These are phyloP conservation scores for Agapetus fuscipes DNA, from an alignment of 2,888 invertebrate genomes.

Conservation along the genomic window DNA sequence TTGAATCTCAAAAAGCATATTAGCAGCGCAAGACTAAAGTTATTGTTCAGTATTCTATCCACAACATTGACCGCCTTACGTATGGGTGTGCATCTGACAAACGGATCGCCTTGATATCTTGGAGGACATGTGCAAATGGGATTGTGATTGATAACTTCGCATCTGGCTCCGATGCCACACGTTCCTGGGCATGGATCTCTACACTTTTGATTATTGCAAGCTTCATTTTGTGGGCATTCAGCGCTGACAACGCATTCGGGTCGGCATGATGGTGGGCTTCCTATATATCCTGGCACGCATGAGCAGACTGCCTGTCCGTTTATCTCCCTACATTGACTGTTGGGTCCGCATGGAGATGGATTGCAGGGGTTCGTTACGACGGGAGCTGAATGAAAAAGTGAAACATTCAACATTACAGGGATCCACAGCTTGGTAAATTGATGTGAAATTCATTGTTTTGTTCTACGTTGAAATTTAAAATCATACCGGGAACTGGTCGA, in stretches of 20 bases:
- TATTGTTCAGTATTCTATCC: too few species aligned
- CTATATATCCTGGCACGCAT: constrained; percentile 53
- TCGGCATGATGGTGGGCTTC: constrained; percentile 57
- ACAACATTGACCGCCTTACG: too few species aligned
- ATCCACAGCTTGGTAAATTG: background rate
- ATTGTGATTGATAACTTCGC: constrained; percentile 65
- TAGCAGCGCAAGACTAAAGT: too few species aligned
- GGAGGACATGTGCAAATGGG: constrained; percentile 61
- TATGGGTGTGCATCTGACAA: constrained; percentile 47
- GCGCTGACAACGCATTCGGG: constrained; percentile 64
- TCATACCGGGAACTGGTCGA: constrained; percentile 45
- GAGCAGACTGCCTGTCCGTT: constrained; percentile 61
- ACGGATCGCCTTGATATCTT: constrained; percentile 57
- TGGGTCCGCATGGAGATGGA: constrained; percentile 55
- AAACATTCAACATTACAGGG: too few species aligned
- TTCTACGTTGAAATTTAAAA: constrained; percentile 19
- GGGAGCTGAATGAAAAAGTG: background rate
- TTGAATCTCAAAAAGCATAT: too few species aligned
- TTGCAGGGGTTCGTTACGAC: constrained; percentile 44
- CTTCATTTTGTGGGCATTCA: constrained; percentile 59
- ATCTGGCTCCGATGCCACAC: constrained; percentile 64
- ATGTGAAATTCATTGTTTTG: constrained; percentile 3
- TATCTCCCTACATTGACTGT: constrained; percentile 51
- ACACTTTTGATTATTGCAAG: constrained; percentile 63
- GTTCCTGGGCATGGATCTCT: constrained; percentile 66